These are phyloP conservation scores for Bufo gargarizans DNA, from an alignment of 2,113 vertebrate species.

Conservation along the genomic window DNA sequence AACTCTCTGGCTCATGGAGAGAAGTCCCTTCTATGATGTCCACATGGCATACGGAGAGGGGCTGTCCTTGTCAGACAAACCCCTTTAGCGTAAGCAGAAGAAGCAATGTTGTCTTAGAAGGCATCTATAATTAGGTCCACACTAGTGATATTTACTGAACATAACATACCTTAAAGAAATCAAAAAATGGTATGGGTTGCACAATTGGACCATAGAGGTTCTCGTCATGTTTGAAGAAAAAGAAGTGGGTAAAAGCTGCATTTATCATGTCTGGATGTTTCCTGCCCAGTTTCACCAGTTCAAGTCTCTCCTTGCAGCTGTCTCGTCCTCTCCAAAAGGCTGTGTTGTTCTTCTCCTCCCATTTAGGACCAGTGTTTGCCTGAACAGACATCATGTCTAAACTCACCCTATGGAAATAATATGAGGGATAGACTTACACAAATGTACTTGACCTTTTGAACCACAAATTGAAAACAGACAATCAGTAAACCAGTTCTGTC, in stretches of 20 bases:
- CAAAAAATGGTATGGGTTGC: constrained; percentile 96
- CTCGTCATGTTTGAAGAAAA: constrained; percentile 96
- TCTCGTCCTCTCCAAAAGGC: constrained; percentile 96
- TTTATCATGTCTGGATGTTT: constrained; percentile 86
- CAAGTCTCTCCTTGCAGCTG: constrained; percentile 91
- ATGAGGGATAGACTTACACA: neutral
- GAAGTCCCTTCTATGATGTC: too few species aligned
- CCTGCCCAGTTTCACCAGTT: constrained; percentile 91
- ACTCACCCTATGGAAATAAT: constrained; percentile 80
- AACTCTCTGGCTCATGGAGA: too few species aligned
- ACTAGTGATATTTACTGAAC: neutral
- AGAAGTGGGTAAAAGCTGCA: constrained; percentile 97
- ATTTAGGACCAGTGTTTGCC: constrained; percentile 87
- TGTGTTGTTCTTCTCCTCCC: constrained; percentile 87
- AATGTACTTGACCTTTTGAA: neutral
- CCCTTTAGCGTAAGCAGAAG: neutral
- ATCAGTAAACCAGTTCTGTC: neutral
- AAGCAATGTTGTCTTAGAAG: neutral
- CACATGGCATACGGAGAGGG: neutral
- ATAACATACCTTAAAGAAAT: constrained; percentile 93
- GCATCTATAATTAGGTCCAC: neutral
- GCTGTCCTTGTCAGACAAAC: too few species aligned
- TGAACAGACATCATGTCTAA: constrained; percentile 98
- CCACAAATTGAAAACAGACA: neutral
- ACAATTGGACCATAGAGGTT: constrained; percentile 94